Conservation (phyloP, 2,113 vertebrate genomes). For the Colaptes auratus region DNA sequence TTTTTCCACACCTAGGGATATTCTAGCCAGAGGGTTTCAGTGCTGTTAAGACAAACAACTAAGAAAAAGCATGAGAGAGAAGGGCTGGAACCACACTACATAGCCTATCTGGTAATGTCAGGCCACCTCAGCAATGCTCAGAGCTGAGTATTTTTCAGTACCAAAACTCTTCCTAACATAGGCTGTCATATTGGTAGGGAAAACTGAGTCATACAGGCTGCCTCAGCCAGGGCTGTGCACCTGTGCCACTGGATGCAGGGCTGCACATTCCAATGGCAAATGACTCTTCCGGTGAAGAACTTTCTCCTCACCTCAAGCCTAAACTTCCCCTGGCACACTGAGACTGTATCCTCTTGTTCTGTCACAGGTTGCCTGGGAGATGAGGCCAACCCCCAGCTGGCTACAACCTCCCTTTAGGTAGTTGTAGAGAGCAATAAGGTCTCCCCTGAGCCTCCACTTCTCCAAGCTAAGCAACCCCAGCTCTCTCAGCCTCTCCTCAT, state of each 20-base stretch:
- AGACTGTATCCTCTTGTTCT: no score
- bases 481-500: no score
- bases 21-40: neutral
- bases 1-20: neutral
- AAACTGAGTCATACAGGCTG: neutral
- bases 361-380: no score
- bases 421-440: no score
- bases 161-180: neutral
- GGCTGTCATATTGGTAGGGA: neutral
- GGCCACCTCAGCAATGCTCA: neutral
- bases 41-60: neutral
- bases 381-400: no score
- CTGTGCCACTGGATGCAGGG: neutral
- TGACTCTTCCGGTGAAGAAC: no score
- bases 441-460: no score
- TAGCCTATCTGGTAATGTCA: neutral
- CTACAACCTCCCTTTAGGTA: no score
- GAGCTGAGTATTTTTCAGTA: constrained; percentile 7
- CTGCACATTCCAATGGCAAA: no score
- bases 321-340: no score
- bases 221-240: neutral
- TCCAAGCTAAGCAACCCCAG: no score
- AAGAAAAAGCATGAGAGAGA: neutral
- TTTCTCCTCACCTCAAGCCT: no score
- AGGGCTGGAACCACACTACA: neutral